Evolutionary conservation across 2,888 invertebrate genomes (phyloP).

Genomic region (Oligia fasciuncula): DNA sequence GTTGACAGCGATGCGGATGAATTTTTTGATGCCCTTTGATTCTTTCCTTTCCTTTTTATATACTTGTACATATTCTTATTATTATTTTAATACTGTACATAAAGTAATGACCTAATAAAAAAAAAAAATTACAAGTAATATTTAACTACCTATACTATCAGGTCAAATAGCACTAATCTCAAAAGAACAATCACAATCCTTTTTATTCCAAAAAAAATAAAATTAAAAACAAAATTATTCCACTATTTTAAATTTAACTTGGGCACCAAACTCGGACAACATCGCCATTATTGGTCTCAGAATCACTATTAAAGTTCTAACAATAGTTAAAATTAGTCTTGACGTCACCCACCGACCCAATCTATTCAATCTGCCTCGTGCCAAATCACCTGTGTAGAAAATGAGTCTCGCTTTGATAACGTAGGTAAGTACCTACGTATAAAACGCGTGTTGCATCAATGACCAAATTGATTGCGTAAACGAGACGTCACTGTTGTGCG

Average conservation of each 20-base stretch:
- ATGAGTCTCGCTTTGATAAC: conserved; percentile 49
- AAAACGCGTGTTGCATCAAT: conserved; percentile 33
- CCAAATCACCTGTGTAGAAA: conserved; percentile 49
- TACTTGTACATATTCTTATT: too few species aligned
- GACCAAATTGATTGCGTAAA: conserved; percentile 42
- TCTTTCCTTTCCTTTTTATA: too few species aligned
- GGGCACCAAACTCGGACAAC: conserved; percentile 15
- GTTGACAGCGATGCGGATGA: too few species aligned
- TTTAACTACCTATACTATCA: neutral
- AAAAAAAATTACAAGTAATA: too few species aligned
- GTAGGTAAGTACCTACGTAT: conserved; percentile 7
- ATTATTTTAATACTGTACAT: too few species aligned
- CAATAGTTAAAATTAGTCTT: conserved; percentile 46
- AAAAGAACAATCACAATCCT: neutral
- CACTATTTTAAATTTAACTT: conserved; percentile 2
- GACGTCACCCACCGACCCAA: conserved; percentile 37
- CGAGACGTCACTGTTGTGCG: conserved; percentile 26
- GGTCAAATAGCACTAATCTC: neutral
- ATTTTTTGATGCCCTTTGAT: too few species aligned
- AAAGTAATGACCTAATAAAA: too few species aligned
- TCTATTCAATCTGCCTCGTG: conserved; percentile 37
- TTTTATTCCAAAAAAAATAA: neutral
- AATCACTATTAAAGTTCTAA: conserved; percentile 26
- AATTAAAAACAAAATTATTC: neutral
- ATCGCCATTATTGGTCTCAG: conserved; percentile 30